phyloP scores from a whole-genome alignment of 2,888 invertebrate genomes.

The Thymelicus lineola region DNA sequence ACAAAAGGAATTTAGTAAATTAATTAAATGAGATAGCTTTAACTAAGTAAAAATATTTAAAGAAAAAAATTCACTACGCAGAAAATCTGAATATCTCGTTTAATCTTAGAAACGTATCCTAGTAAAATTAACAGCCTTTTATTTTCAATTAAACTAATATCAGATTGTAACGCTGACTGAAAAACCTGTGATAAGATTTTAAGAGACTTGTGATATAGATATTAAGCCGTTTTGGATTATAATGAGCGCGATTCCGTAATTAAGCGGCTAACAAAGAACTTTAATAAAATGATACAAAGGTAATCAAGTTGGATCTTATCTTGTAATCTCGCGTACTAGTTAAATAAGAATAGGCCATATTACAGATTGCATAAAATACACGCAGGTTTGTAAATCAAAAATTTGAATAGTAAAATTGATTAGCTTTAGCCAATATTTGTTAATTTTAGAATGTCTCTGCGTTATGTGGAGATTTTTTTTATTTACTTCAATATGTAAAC shows the following conservation, averaged over 20 bases:
- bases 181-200: not conserved
- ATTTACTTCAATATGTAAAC: too few species aligned
- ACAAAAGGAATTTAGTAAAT: too few species aligned
- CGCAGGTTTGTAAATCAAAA: not conserved
- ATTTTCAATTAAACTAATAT: not conserved
- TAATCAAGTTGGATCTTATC: conserved; percentile 19
- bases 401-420: not conserved
- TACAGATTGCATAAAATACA: not conserved
- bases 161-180: not conserved
- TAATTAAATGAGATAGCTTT: too few species aligned
- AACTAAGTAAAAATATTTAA: too few species aligned
- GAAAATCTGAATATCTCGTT: too few species aligned
- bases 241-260: conserved; percentile 22
- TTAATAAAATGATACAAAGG: conserved; percentile 19
- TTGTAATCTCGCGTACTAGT: conserved; percentile 8
- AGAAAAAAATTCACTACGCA: too few species aligned
- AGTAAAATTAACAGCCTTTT: too few species aligned
- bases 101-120: too few species aligned
- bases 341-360: not conserved
- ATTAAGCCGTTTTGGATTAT: conserved; percentile 7
- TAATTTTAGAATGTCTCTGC: too few species aligned
- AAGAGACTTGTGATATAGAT: conserved; percentile 1
- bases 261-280: conserved; percentile 25
- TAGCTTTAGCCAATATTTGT: too few species aligned
- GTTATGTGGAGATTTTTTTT: too few species aligned